Conservation (phyloP, 1,140 invertebrate genomes). For the Gyrodactylus salaris region DNA sequence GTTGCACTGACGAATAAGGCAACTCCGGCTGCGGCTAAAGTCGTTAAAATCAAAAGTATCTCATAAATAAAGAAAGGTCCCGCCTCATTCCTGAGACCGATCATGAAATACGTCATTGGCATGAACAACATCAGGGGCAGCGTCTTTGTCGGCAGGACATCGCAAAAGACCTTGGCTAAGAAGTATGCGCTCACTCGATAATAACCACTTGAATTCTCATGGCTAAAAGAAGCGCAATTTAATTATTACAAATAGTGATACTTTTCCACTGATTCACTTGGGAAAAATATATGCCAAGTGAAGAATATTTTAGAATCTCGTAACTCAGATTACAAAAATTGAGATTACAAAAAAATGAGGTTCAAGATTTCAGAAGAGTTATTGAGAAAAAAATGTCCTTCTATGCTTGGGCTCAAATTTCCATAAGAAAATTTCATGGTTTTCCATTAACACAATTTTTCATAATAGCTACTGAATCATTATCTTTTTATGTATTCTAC, state of each 20-base stretch:
- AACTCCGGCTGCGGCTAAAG: not conserved
- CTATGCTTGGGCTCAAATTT: no score
- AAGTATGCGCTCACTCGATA: conserved; percentile 8
- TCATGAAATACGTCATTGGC: conserved; percentile 9
- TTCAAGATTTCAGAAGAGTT: no score
- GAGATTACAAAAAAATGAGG: no score
- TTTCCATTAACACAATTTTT: no score
- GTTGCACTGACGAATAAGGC: conserved; percentile 6
- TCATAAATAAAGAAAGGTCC: conserved; percentile 7
- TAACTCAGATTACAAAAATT: no score
- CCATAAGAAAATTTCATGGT: no score
- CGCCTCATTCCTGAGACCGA: not conserved
- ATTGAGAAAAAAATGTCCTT: no score
- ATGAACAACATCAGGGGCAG: conserved; percentile 7
- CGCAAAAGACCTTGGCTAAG: conserved; percentile 9
- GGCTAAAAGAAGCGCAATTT: not conserved
- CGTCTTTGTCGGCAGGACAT: conserved; percentile 8
- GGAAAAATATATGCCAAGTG: no score
- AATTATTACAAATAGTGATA: not conserved
- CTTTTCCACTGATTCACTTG: no score
- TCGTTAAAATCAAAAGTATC: not conserved
- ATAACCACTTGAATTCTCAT: conserved; percentile 9
- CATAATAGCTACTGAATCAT: no score
- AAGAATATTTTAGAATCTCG: no score
- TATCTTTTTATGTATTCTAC: no score